These are phyloP conservation scores for Fissipunctia ypsillon DNA, from an alignment of 2,888 invertebrate species.

Conservation along the genomic window DNA sequence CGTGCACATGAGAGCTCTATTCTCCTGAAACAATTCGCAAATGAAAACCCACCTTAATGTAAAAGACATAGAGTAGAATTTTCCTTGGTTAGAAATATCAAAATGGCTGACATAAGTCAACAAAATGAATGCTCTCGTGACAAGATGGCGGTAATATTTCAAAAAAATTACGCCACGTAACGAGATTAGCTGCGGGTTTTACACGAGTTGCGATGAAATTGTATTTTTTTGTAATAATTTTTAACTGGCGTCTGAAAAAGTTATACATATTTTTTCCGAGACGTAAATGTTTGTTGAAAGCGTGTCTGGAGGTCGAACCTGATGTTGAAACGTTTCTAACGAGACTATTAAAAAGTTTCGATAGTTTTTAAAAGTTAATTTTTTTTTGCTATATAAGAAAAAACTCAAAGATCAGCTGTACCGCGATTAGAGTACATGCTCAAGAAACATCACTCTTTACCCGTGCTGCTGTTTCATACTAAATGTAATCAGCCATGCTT, in stretches of 20 bases:
- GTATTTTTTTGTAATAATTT: constrained; percentile 55
- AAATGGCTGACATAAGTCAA: constrained; percentile 71
- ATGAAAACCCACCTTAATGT: constrained; percentile 23
- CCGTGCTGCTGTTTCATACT: neutral
- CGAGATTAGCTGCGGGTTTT: constrained; percentile 77
- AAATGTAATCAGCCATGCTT: constrained; percentile 31
- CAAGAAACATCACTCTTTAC: neutral
- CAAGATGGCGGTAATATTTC: constrained; percentile 79
- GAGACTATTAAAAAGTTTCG: neutral
- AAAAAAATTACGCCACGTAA: constrained; percentile 77
- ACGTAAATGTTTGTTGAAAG: constrained; percentile 11
- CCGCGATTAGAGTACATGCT: neutral
- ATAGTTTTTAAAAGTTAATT: neutral
- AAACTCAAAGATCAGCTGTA: neutral
- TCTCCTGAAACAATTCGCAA: constrained; percentile 19
- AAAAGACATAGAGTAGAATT: constrained; percentile 21
- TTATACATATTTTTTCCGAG: constrained; percentile 21
- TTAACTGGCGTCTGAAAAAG: constrained; percentile 21
- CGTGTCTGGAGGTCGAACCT: constrained; percentile 3
- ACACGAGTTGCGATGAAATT: constrained; percentile 64
- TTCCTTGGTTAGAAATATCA: constrained; percentile 30
- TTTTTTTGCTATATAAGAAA: neutral
- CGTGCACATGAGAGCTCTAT: constrained; percentile 57
- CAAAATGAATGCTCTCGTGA: constrained; percentile 77
- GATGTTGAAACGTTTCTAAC: too few species aligned